Conservation (phyloP, 2,797 vertebrate genomes). For the Telmatherina bonti region DNA sequence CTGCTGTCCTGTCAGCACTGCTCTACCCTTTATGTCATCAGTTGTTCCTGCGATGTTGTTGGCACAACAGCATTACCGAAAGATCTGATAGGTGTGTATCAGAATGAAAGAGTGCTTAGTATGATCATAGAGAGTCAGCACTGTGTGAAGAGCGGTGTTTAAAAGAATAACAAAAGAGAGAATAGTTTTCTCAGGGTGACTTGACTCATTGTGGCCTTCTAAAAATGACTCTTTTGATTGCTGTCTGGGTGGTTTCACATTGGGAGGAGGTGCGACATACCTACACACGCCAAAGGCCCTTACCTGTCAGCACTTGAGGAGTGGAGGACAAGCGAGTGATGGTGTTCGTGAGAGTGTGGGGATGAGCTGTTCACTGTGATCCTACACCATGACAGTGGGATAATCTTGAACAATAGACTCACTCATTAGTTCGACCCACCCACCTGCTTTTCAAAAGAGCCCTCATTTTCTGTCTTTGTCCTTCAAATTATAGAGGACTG, state of each 20-base stretch:
- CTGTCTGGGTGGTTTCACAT: slow-evolving; percentile 26
- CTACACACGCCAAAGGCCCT: slow-evolving; percentile 13
- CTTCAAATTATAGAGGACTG: slow-evolving; percentile 46
- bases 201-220: slow-evolving; percentile 20
- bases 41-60: slow-evolving; percentile 48
- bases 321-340: slow-evolving; percentile 32
- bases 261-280: slow-evolving; percentile 7
- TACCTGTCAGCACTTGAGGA: slow-evolving; percentile 57
- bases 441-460: slow-evolving; percentile 40
- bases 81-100: slow-evolving; percentile 8
- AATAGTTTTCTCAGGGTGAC: slow-evolving; percentile 23
- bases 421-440: slow-evolving; percentile 58
- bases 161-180: not conserved
- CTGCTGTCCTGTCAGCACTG: slow-evolving; percentile 43
- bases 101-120: not conserved
- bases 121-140: slow-evolving; percentile 15
- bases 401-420: slow-evolving; percentile 60
- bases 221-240: slow-evolving; percentile 51
- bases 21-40: slow-evolving; percentile 49
- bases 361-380: slow-evolving; percentile 64
- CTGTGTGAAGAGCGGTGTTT: not conserved
- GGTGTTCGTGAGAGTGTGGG: slow-evolving; percentile 48
- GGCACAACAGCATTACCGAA: slow-evolving; percentile 21
- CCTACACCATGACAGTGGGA: slow-evolving; percentile 55
- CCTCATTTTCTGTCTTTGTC: slow-evolving; percentile 66